Base-by-base conservation (phyloP, 1,140 invertebrate genomes). In the Scaptomyza graminum region DNA sequence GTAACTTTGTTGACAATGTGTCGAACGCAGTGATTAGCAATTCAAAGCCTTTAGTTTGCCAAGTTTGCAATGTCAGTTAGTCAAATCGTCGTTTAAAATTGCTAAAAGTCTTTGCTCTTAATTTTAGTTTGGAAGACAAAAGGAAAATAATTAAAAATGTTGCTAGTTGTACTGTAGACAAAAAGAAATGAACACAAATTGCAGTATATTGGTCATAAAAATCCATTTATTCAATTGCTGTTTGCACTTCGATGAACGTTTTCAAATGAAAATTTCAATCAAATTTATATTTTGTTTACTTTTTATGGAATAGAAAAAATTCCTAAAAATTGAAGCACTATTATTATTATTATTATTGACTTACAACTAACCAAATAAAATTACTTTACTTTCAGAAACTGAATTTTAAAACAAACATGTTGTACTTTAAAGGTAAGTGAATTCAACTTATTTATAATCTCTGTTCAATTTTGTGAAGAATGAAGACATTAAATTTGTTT, bases 21-120 rank as follows among this genome's bases (percentile, higher is more conserved):
- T 71, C 34, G 43, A 55, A 51, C 56, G 43, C 7, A 15, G n/a
- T 66, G 43, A 72, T 72, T 72, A 61, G 39, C 22, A 66, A 56
- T 75, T 61, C 56, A 66, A 37, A 57, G 43, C 46, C 12, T 54
- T 37, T 16, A 34, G n/a, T 57, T 50, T 22, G 7, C 18, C 41
- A 13, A 25, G 12, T 47, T 22, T 47, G 31, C 8, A 9, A 16
- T 16, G 16, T 56, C 22, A 51, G 15, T 41, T n/a, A 31, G 15
- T 13, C 39, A 43, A 12, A 13, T 46, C 5, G 16, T 4, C 13
- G 8, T 44, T 46, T 3, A n/a, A n/a, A 39, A n/a, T 39, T 39
- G 1, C 11, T 39, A 39, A 39, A 39, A 39, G 37, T 41, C 37
- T n/a, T 5, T 4, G 37, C 12, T 41, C 5, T 41, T 4, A 4